phyloP scores from a whole-genome alignment of 1,140 invertebrate genomes.

The Goniozus legneri region DNA sequence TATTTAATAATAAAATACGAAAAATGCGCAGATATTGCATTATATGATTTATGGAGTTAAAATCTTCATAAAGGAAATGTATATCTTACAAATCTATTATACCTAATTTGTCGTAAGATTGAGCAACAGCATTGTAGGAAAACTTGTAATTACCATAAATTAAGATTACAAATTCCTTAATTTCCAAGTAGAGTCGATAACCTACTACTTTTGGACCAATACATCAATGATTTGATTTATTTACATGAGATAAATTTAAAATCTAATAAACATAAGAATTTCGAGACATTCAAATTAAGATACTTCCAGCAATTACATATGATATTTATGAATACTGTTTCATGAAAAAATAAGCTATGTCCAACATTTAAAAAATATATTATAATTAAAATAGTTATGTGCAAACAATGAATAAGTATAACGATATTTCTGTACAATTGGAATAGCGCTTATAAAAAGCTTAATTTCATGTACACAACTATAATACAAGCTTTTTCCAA shows the following conservation, averaged over 20 bases:
- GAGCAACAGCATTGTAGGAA: conserved; percentile 22
- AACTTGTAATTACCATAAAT: neutral
- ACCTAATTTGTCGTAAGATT: conserved; percentile 23
- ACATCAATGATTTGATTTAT: neutral
- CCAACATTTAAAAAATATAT: no score
- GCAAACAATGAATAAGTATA: neutral
- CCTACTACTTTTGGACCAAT: neutral
- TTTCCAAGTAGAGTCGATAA: neutral
- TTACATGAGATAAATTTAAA: neutral
- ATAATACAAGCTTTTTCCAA: conserved; percentile 5
- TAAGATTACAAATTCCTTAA: neutral
- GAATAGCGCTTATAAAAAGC: conserved; percentile 12
- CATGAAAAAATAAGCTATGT: no score
- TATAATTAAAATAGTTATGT: no score
- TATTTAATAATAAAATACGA: neutral
- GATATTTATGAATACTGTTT: neutral
- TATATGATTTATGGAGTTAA: conserved; percentile 7
- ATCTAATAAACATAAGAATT: neutral
- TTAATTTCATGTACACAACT: conserved; percentile 10
- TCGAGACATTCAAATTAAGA: neutral
- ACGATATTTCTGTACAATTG: neutral
- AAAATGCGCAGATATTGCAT: conserved; percentile 8
- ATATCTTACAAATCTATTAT: conserved; percentile 11
- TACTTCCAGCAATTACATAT: neutral
- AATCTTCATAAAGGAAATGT: conserved; percentile 12